phyloP scores from a whole-genome alignment of 2,888 invertebrate species.

The Ormia ochracea region DNA sequence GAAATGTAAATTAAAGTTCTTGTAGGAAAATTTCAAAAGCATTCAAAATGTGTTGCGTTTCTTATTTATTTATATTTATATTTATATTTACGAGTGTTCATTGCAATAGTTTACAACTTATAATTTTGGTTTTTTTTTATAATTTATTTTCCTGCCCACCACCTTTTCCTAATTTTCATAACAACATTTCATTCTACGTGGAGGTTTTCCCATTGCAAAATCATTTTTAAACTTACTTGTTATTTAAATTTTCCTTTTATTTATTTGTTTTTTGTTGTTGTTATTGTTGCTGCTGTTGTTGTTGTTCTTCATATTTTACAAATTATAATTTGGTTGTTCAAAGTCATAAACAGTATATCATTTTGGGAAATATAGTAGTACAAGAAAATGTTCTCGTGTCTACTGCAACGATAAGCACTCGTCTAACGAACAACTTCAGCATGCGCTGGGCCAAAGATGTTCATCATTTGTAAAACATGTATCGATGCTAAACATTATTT shows the following conservation, averaged over 20 bases:
- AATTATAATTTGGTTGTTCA: slow-evolving; percentile 60
- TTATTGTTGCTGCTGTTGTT: not conserved
- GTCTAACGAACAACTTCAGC: not conserved
- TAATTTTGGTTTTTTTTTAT: not conserved
- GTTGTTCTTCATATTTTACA: slow-evolving; percentile 56
- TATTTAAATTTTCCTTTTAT: too few relatives aligned
- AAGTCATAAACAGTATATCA: slow-evolving; percentile 61
- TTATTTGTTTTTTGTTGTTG: slow-evolving; percentile 2
- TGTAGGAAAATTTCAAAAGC: too few relatives aligned
- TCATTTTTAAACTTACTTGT: slow-evolving; percentile 3
- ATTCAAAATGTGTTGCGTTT: too few relatives aligned
- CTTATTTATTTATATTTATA: too few relatives aligned
- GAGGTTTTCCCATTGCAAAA: slow-evolving; percentile 9
- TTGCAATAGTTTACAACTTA: too few relatives aligned
- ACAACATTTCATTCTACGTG: not conserved
- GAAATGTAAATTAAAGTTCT: too few relatives aligned
- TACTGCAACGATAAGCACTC: slow-evolving; percentile 32
- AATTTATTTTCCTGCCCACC: slow-evolving; percentile 26
- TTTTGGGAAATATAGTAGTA: slow-evolving; percentile 22
- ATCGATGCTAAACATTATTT: slow-evolving; percentile 24
- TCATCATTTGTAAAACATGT: not conserved
- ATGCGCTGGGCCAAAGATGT: not conserved
- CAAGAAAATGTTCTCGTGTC: not conserved
- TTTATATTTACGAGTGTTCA: too few relatives aligned
- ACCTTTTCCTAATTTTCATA: slow-evolving; percentile 37